These are phyloP conservation scores for Bedellia somnulentella DNA, from an alignment of 2,888 invertebrate genomes.

Conservation along the genomic window DNA sequence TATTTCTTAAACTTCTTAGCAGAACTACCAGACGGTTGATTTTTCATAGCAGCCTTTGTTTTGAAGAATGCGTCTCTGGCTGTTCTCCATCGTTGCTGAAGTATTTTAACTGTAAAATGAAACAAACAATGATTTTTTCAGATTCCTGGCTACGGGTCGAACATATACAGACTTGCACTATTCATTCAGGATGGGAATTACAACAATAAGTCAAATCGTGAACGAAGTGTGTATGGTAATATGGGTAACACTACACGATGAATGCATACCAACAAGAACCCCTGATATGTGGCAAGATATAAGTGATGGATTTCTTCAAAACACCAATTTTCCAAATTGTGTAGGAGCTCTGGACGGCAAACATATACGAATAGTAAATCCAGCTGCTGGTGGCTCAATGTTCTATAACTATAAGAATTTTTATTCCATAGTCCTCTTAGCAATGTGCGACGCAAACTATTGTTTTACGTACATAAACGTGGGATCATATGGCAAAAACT, in stretches of 20 bases:
- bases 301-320: slow-evolving; percentile 9
- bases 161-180: slow-evolving; percentile 14
- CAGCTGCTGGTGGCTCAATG: slow-evolving; percentile 7
- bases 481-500: slow-evolving; percentile 15
- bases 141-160: slow-evolving; percentile 15
- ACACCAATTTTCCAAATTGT: slow-evolving; percentile 10
- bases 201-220: slow-evolving; percentile 15
- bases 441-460: too few species aligned
- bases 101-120: slow-evolving; percentile 1
- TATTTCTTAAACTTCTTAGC: too few species aligned
- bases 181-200: slow-evolving; percentile 14
- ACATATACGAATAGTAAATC: too few species aligned
- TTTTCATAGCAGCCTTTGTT: too few species aligned
- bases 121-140: slow-evolving; percentile 5
- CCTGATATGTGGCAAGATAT: slow-evolving; percentile 8
- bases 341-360: slow-evolving; percentile 6
- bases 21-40: slow-evolving; percentile 12
- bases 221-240: slow-evolving; percentile 14
- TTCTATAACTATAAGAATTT: slow-evolving; percentile 15
- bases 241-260: slow-evolving; percentile 14
- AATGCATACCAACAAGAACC: slow-evolving; percentile 9
- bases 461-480: slow-evolving; percentile 16
- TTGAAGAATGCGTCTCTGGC: slow-evolving; percentile 11
- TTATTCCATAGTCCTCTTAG: slow-evolving; percentile 16
- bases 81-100: slow-evolving; percentile 13